These are phyloP conservation scores for Apamea crenata DNA, from an alignment of 2,888 invertebrate genomes.

Conservation along the genomic window DNA sequence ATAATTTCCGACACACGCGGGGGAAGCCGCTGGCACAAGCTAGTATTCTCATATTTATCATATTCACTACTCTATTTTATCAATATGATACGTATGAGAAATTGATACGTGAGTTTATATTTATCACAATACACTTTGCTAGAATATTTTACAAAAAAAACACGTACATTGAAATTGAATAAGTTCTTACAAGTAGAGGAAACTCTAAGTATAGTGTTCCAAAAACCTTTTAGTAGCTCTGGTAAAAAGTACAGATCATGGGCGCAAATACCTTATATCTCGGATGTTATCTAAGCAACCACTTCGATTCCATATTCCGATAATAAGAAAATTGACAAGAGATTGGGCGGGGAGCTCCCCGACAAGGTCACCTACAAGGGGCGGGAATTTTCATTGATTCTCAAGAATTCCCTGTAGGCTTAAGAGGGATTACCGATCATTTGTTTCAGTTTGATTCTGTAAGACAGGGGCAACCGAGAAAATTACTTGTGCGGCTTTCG, in stretches of 20 bases:
- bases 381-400: slow-evolving; percentile 67
- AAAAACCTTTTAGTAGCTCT: slow-evolving; percentile 42
- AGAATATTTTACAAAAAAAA: slow-evolving; percentile 31
- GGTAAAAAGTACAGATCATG: slow-evolving; percentile 54
- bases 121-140: slow-evolving; percentile 10
- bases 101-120: slow-evolving; percentile 15
- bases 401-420: slow-evolving; percentile 64
- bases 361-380: slow-evolving; percentile 64
- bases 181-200: slow-evolving; percentile 26
- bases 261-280: slow-evolving; percentile 56
- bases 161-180: slow-evolving; percentile 38
- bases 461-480: slow-evolving; percentile 56
- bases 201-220: slow-evolving; percentile 44
- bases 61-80: background rate
- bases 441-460: slow-evolving; percentile 69
- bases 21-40: background rate
- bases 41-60: slow-evolving; percentile 38
- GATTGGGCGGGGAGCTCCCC: slow-evolving; percentile 59
- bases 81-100: slow-evolving; percentile 8
- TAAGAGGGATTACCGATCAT: slow-evolving; percentile 70
- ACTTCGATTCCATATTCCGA: slow-evolving; percentile 67
- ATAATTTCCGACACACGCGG: background rate
- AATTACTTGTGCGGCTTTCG: slow-evolving; percentile 52
- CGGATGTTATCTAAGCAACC: slow-evolving; percentile 53
- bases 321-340: slow-evolving; percentile 75